Evolutionary conservation across 2,888 invertebrate genomes (phyloP), one percentile per base, ranked within the genome.

Genomic region (Scotopteryx bipunctaria): DNA sequence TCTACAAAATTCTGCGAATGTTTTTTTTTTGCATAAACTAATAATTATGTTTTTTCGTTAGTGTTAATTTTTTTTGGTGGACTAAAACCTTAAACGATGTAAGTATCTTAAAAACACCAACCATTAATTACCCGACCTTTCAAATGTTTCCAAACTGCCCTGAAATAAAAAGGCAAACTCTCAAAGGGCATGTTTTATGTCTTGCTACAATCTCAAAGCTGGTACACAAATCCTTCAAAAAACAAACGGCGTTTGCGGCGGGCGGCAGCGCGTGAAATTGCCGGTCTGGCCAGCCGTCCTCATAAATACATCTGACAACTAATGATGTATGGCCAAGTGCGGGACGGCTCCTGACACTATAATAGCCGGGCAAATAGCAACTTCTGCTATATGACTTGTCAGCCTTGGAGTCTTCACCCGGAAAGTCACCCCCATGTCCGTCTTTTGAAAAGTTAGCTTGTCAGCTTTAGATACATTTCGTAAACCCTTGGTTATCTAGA

Each of bases 301-400:
- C 64, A 66, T 67, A 67, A 69, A 66, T 64, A 70, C 65, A 66
- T 60, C 66, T 64, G 66, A 64, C 64, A 64, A 41, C 62, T 64
- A 67, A 69, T 70, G 70, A 70, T 70, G 55, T 63, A 70, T 66
- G 66, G 54, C 27, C 27, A 27, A 27, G 11, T 27, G 46, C 32
- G 55, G 25, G 53, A 53, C 32, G 36, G 42, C 27, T n/a, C n/a
- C 15, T 50, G 52, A 45, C 52, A 44, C 41, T 41, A 25, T 43
- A 42, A 45, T 51, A 31, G 47, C 32, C 19, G 44, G 48, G 37
- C 44, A 48, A 38, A 53, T 47, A 16, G 43, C 32, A 31, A 29
- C 31, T 45, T 33, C 37, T 40, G 35, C 33, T 42, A 36, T 5
- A 31, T 41, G 31, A 37, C 38, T 38, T 38, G 25, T 27, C 38